Base-by-base conservation (phyloP, 2,797 vertebrate genomes). In the Lutjanus campechanus region DNA sequence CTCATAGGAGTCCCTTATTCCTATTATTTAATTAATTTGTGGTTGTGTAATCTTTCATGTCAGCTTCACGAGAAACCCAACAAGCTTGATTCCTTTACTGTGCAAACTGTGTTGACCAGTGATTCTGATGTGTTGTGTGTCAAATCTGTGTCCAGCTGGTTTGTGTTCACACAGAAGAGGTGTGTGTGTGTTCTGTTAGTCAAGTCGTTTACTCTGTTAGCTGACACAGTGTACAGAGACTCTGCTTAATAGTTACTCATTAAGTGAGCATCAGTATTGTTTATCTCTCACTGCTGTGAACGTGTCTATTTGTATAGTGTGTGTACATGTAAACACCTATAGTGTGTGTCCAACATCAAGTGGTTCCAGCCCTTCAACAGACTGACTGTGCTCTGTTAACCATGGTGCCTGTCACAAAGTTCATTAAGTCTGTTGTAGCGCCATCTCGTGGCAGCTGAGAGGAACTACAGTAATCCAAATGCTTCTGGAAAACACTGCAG, bases 361-460 rank as follows among this genome's bases (percentile, higher is more conserved):
- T 66, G 65, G 36, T n/a, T 75, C 36, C 51, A 63, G 68, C 9
- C 9, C 50, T 65, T 20, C 22, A 41, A 41, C 69, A 82, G 25
- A 17, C 46, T 40, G 19, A 69, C 51, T 47, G 25, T 1, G 7
- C 19, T 74, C 22, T n/a, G 47, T 49, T 43, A 6, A 60, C 51
- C n/a, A 20, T 58, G 4, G 36, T 2, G 1, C 22, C 3, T 46
- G 68, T 64, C 55, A 64, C 15, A 1, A 54, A 55, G 54, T 36
- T 60, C 71, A 74, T 84, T 77, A 47, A 74, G 50, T 61, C 84
- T 13, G 5, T 43, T 60, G 66, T n/a, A 74, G 79, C 91, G 8
- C 89, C 87, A 86, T 88, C 93, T 91, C 25, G 91, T 85, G 93
- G 91, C 8, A 2, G 11, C 11, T 47, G 0, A 2, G n/a, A 0